Evolutionary conservation across 2,797 vertebrate genomes (phyloP).

Genomic region (Notamacropus eugenii): DNA sequence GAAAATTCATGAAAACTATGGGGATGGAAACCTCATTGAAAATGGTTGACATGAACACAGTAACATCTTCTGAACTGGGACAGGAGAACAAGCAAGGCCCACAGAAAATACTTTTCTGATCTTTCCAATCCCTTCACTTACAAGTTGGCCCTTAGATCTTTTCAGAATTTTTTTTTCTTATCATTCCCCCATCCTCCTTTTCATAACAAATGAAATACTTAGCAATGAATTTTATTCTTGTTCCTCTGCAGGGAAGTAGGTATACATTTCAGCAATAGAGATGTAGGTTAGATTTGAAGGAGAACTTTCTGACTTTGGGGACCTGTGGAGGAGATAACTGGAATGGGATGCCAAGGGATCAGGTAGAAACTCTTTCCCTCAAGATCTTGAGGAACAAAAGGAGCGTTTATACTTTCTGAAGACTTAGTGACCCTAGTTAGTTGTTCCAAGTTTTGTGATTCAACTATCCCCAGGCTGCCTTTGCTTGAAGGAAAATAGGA

Average conservation of each 20-base stretch:
- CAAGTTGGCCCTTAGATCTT: conserved; percentile 72
- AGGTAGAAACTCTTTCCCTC: conserved; percentile 49
- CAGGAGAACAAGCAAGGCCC: conserved; percentile 66
- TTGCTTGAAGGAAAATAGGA: neutral
- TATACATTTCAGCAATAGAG: conserved; percentile 76
- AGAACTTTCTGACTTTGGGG: conserved; percentile 62
- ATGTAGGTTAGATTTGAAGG: conserved; percentile 79
- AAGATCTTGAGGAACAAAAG: conserved; percentile 42
- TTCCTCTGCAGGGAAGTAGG: conserved; percentile 56
- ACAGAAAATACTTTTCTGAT: conserved; percentile 56
- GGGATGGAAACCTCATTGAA: conserved; percentile 54
- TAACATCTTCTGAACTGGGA: conserved; percentile 70
- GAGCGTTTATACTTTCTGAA: neutral
- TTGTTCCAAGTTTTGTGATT: neutral
- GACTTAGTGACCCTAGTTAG: neutral
- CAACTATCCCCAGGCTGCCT: neutral
- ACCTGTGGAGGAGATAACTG: conserved; percentile 29
- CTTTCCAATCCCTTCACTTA: conserved; percentile 55
- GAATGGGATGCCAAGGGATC: conserved; percentile 36
- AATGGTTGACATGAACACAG: conserved; percentile 67
- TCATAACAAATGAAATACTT: neutral
- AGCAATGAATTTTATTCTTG: conserved; percentile 45
- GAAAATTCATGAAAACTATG: conserved; percentile 78
- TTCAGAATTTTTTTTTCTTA: conserved; percentile 52
- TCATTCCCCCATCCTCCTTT: conserved; percentile 1